phyloP scores from a whole-genome alignment of 1,140 invertebrate genomes.

The Muscidifurax raptorellus region DNA sequence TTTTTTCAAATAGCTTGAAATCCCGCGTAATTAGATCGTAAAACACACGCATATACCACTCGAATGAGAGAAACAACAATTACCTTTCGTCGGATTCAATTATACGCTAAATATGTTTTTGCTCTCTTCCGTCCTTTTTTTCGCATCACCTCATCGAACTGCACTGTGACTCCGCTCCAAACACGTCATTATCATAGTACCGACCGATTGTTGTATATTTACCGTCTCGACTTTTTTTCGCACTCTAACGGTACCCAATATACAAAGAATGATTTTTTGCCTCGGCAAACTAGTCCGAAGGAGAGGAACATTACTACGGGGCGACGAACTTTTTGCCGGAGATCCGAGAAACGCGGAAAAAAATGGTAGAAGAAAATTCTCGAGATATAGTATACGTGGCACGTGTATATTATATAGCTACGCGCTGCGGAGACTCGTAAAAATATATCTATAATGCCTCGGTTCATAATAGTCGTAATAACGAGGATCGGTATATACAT shows the following conservation, averaged over 20 bases:
- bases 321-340: background rate
- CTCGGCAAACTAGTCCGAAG: background rate
- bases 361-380: background rate
- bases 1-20: background rate
- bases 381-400: background rate
- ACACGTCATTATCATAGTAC: background rate
- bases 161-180: background rate
- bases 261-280: conserved; percentile 21
- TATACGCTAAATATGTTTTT: background rate
- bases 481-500: too few species aligned
- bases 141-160: background rate
- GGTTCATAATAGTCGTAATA: too few species aligned
- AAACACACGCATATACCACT: background rate
- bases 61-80: background rate
- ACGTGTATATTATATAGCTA: background rate
- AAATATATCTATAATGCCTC: background rate
- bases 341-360: background rate
- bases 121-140: background rate
- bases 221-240: background rate
- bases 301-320: background rate
- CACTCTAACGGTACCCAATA: conserved; percentile 7
- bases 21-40: background rate
- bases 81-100: background rate
- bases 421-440: background rate
- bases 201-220: background rate